Evolutionary conservation across 2,113 vertebrate genomes (phyloP).

Genomic region (Puntigrus tetrazona): DNA sequence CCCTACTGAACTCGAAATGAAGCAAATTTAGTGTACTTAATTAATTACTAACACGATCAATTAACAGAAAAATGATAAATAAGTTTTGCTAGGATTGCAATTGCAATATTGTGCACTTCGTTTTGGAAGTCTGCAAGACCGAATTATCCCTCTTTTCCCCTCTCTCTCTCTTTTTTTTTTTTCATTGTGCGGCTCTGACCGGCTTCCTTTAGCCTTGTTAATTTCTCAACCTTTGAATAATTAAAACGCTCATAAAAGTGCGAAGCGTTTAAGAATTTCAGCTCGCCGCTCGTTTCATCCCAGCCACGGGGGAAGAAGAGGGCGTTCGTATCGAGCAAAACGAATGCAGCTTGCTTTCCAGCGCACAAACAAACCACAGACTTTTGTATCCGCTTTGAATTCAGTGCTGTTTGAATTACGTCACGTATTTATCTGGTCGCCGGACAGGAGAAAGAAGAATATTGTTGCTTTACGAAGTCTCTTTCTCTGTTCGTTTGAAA

Average conservation of each 20-base stretch:
- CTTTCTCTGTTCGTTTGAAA: background rate
- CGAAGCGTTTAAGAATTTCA: constrained; percentile 65
- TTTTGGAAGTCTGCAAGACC: background rate
- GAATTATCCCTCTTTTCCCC: background rate
- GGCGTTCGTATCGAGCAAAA: background rate
- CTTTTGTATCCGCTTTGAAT: background rate
- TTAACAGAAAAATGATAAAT: no score
- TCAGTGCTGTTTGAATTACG: constrained; percentile 3
- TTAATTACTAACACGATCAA: background rate
- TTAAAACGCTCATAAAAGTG: constrained; percentile 65
- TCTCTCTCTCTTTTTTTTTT: background rate
- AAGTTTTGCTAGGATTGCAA: background rate
- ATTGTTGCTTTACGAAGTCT: background rate
- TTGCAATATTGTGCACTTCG: no score
- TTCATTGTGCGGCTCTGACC: background rate
- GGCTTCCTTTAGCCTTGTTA: constrained; percentile 50
- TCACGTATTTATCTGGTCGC: background rate
- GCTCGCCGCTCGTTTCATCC: constrained; percentile 7
- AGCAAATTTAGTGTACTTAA: background rate
- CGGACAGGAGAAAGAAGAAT: background rate
- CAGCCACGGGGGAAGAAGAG: background rate
- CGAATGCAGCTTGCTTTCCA: background rate
- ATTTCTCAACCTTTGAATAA: constrained; percentile 70
- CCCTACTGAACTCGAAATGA: background rate
- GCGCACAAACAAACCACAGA: background rate